Conservation (phyloP, 2,113 vertebrate genomes). For the Diadophis punctatus region DNA sequence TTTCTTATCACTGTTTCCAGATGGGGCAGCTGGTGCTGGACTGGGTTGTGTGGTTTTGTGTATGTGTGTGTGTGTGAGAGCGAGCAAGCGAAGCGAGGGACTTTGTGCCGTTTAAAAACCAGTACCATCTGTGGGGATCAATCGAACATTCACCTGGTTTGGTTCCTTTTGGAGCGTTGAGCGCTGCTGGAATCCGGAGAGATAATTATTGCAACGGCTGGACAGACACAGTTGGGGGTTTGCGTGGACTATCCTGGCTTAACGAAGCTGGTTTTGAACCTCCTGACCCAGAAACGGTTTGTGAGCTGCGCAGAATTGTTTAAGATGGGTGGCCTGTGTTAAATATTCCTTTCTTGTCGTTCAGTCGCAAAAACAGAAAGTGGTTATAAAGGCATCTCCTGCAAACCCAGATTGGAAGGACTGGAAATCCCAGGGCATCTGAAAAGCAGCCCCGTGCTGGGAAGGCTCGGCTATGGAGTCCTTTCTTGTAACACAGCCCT, state of each 20-base stretch:
- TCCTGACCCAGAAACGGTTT: background rate
- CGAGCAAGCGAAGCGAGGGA: background rate
- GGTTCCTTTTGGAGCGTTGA: constrained; percentile 8
- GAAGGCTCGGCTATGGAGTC: background rate
- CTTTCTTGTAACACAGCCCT: background rate
- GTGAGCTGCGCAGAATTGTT: background rate
- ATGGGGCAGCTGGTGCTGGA: background rate
- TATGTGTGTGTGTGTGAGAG: too few relatives aligned
- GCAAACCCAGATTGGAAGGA: background rate
- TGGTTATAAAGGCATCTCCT: background rate
- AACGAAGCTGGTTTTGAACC: rapidly evolving
- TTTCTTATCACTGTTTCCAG: constrained; percentile 6
- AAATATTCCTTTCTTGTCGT: background rate
- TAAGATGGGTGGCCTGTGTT: background rate
- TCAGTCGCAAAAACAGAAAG: background rate
- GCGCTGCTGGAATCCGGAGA: background rate
- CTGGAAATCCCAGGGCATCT: background rate
- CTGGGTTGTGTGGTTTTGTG: background rate
- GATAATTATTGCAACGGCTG: background rate
- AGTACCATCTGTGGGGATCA: constrained; percentile 33
- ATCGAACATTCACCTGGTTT: constrained; percentile 11
- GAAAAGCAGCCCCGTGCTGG: background rate
- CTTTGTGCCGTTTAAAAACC: constrained; percentile 38
- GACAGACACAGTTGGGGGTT: background rate
- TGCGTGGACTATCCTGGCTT: background rate